These are phyloP conservation scores for Drosophila leonis DNA, from an alignment of 2,888 invertebrate genomes.

Conservation along the genomic window DNA sequence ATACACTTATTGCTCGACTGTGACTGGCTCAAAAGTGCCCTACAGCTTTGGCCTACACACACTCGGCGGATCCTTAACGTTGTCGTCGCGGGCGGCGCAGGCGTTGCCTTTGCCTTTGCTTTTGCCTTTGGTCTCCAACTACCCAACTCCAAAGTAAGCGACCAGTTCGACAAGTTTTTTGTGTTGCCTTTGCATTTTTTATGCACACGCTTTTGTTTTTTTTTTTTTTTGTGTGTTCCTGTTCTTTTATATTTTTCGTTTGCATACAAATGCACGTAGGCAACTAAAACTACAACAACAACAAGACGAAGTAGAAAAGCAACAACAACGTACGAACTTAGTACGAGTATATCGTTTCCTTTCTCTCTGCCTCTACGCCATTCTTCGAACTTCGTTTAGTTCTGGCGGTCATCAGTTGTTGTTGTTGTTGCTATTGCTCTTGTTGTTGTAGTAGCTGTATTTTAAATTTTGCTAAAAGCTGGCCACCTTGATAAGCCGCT, in stretches of 20 bases:
- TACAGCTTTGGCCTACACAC: constrained; percentile 38
- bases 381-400: constrained; percentile 44
- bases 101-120: constrained; percentile 34
- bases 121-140: constrained; percentile 25
- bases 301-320: constrained; percentile 7
- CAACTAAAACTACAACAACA: constrained; percentile 21
- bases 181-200: constrained; percentile 71
- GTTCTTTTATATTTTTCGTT: constrained; percentile 61
- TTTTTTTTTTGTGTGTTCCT: constrained; percentile 38
- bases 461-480: constrained; percentile 66
- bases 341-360: constrained; percentile 50
- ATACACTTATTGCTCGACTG: constrained; percentile 42
- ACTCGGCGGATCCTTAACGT: constrained; percentile 42
- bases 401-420: constrained; percentile 67
- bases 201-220: constrained; percentile 64
- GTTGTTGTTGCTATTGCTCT: constrained; percentile 31
- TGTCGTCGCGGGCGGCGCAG: constrained; percentile 32
- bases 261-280: constrained; percentile 57
- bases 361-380: constrained; percentile 40
- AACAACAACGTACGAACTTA: constrained; percentile 18
- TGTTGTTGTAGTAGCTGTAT: constrained; percentile 37
- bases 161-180: constrained; percentile 83
- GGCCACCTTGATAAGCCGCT: constrained; percentile 72
- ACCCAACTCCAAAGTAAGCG: constrained; percentile 52
- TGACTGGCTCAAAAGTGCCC: constrained; percentile 29